These are phyloP conservation scores for Artibeus lituratus DNA, from an alignment of 2,797 vertebrate genomes.

Conservation along the genomic window DNA sequence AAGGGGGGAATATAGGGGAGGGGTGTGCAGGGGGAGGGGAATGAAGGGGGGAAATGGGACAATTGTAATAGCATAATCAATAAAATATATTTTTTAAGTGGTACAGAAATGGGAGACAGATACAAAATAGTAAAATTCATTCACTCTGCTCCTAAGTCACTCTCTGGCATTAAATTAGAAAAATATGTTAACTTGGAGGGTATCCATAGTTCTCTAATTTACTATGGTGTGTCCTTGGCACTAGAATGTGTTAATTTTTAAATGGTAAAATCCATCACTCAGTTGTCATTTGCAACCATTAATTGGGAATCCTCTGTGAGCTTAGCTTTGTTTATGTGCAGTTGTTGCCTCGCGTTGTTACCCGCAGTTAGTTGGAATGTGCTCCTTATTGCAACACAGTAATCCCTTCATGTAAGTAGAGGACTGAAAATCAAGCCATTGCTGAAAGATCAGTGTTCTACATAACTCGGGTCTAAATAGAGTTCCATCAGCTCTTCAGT, in stretches of 20 bases:
- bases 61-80: too few species aligned
- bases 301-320: background rate
- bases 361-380: conserved; percentile 17
- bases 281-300: background rate
- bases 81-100: background rate
- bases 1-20: too few species aligned
- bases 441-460: conserved; percentile 48
- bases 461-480: conserved; percentile 57
- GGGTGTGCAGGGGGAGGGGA: too few species aligned
- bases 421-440: conserved; percentile 1
- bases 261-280: conserved; percentile 4
- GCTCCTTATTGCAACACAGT: conserved; percentile 1
- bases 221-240: background rate
- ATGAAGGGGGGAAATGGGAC: too few species aligned
- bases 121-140: background rate
- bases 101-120: background rate
- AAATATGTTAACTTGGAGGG: background rate
- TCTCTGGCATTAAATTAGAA: background rate
- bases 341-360: conserved; percentile 30
- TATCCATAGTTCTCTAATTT: background rate
- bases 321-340: conserved; percentile 17
- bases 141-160: background rate
- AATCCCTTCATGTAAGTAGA: background rate
- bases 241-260: background rate
- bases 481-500: conserved; percentile 9